Evolutionary conservation across 2,888 invertebrate species (phyloP), one percentile per base, ranked within the genome.

Genomic region (Charanyca ferruginea): DNA sequence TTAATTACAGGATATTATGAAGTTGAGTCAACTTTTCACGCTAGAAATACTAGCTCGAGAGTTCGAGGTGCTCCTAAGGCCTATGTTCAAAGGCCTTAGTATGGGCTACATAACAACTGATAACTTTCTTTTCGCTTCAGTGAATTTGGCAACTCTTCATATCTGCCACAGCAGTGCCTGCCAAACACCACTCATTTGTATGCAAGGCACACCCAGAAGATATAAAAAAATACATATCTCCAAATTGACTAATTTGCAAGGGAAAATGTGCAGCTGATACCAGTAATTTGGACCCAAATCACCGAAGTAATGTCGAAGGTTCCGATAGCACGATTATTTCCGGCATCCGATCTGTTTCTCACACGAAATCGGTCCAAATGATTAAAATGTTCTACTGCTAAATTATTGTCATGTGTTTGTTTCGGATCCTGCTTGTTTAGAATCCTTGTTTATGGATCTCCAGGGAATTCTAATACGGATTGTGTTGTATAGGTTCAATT

Each of bases 361-460:
- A 16, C 23, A 32, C 38, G 16, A 47, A 63, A 41, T 52, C 13
- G 6, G 22, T 57, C 28, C 22, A 22, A 25, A 52, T 38, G 38
- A 42, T 59, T 52, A 9, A 51, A 58, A 42, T 62, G 25, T 52
- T 58, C 18, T 35, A 22, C 45, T 60, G 51, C 13, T 38, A 22
- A 59, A 22, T 32, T 45, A 66, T 45, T 35, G 57, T 60, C 48
- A 41, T 54, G 44, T 74, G 52, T 65, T 68, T 52, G 57, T 57
- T 65, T 65, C 25, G 51, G 32, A 20, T 48, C 35, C 25, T 38
- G 65, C 32, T 59, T 57, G 52, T 61, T 77, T 49, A 20, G 57
- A 38, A 49, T n/a, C 35, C 20, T 61, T 58, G 66, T 74, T 72
- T 61, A 74, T 74, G 49, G 42, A 3, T 58, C 45, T 38, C 23